Conservation (phyloP, 2,113 vertebrate genomes). For the Leptosomus discolor region DNA sequence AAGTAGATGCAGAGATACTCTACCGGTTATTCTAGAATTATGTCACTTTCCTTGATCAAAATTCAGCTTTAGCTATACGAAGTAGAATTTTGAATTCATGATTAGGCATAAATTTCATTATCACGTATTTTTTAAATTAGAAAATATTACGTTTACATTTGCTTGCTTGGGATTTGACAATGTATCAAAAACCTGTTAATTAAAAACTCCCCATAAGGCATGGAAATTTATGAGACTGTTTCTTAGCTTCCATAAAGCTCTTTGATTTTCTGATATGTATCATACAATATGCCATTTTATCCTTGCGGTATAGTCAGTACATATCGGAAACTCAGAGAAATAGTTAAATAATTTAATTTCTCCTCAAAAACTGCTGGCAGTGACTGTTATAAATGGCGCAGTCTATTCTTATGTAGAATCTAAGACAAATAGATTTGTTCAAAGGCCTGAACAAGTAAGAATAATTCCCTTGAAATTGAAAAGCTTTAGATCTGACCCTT, state of each 20-base stretch:
- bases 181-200: not conserved
- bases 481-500: not conserved
- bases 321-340: not conserved
- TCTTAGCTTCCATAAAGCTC: not conserved
- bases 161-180: not conserved
- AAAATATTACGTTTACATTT: not conserved
- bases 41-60: not conserved
- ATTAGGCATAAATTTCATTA: not conserved
- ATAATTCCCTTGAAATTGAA: not conserved
- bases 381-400: not conserved
- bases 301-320: not conserved
- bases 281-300: conserved; percentile 7
- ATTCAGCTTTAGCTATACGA: not conserved
- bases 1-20: not conserved
- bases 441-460: not conserved
- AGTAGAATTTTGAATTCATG: not conserved
- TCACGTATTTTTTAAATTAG: not conserved
- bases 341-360: conserved; percentile 17
- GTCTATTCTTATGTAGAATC: not conserved
- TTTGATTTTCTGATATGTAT: conserved; percentile 3
- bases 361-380: not conserved
- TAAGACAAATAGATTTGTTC: not conserved
- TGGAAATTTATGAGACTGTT: not conserved
- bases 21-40: not conserved
- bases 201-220: not conserved